phyloP scores from a whole-genome alignment of 2,888 invertebrate genomes.

The Nudaria mundana region DNA sequence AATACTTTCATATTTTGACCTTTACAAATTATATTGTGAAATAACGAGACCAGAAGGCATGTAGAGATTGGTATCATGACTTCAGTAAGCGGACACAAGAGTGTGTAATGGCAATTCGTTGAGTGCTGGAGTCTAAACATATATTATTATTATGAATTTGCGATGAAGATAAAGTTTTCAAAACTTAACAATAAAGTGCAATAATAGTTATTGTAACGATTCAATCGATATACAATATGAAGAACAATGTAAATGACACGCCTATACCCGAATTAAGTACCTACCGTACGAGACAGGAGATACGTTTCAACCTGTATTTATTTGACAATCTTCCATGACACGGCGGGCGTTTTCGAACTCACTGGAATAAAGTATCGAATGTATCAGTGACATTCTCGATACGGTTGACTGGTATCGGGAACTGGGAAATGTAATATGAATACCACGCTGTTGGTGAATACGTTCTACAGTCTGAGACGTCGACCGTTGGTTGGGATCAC shows the following conservation, averaged over 20 bases:
- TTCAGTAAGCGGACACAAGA: too few species aligned
- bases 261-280: constrained; percentile 66
- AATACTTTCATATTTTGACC: too few species aligned
- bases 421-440: constrained; percentile 78
- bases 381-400: constrained; percentile 71
- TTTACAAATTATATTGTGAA: too few species aligned
- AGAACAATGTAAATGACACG: constrained; percentile 64
- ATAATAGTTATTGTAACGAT: too few species aligned
- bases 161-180: too few species aligned
- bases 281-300: constrained; percentile 60
- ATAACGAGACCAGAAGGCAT: too few species aligned
- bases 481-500: constrained; percentile 51
- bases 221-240: too few species aligned
- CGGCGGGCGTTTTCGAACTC: constrained; percentile 61
- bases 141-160: too few species aligned
- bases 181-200: too few species aligned
- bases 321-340: constrained; percentile 72
- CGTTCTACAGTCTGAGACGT: constrained; percentile 49
- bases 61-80: too few species aligned
- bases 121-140: too few species aligned
- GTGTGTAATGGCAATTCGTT: too few species aligned
- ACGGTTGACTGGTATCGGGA: constrained; percentile 63
- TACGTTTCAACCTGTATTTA: constrained; percentile 76
- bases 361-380: constrained; percentile 74
- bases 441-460: constrained; percentile 75